Conservation (phyloP, 1,140 invertebrate species). For the Nephotettix cincticeps region DNA sequence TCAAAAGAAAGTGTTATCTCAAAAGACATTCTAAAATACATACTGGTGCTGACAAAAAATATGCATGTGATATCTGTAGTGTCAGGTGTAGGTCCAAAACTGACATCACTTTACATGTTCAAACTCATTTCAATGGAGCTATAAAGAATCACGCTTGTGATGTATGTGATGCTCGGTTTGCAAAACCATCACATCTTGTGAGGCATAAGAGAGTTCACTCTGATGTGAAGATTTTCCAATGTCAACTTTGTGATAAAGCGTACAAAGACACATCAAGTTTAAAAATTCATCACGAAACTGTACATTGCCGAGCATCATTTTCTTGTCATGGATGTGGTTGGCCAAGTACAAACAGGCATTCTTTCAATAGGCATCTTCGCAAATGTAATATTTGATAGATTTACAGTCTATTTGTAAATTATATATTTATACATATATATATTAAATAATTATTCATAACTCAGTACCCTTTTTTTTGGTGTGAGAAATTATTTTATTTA, state of each 20-base stretch:
- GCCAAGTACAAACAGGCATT: not conserved
- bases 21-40: not conserved
- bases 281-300: not conserved
- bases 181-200: not conserved
- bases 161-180: not conserved
- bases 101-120: not conserved
- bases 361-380: not conserved
- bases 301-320: not conserved
- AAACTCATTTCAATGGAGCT: not conserved
- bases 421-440: no score
- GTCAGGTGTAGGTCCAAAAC: not conserved
- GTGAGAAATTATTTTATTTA: no score
- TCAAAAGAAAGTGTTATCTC: not conserved
- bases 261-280: not conserved
- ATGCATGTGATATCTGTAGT: not conserved
- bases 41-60: not conserved
- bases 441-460: no score
- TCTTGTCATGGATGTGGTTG: not conserved
- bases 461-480: no score
- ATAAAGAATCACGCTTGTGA: not conserved
- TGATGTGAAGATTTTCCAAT: not conserved
- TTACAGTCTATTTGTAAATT: no score
- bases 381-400: no score
- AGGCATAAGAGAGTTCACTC: not conserved
- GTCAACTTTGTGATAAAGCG: not conserved